Conservation (phyloP, 2,888 invertebrate genomes). For the Bugula neritina region DNA sequence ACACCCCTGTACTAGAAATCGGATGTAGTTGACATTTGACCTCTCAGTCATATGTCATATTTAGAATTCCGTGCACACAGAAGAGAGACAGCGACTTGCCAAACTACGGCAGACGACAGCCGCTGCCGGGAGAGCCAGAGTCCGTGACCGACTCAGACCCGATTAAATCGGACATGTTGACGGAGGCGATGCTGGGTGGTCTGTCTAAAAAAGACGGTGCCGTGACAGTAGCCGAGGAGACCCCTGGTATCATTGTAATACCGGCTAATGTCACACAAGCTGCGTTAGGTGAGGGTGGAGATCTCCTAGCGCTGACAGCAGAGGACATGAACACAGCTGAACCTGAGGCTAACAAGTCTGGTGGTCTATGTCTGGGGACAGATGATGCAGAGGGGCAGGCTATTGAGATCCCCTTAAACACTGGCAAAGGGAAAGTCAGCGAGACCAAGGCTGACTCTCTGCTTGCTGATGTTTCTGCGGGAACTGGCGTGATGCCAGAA, state of each 20-base stretch:
- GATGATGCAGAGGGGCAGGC: neutral
- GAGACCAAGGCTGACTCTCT: neutral
- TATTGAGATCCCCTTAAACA: neutral
- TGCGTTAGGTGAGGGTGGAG: neutral
- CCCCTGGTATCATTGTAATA: neutral
- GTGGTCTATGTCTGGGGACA: no score
- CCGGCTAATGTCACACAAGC: neutral
- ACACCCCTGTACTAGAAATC: no score
- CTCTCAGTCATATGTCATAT: no score
- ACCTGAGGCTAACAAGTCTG: no score
- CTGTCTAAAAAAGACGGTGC: neutral
- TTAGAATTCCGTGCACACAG: conserved; percentile 41
- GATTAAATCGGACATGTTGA: neutral
- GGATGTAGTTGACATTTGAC: no score
- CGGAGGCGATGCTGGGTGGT: neutral
- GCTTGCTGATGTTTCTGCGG: neutral
- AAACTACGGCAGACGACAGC: conserved; percentile 40
- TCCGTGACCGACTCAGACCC: neutral
- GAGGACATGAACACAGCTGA: no score
- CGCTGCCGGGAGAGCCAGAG: neutral
- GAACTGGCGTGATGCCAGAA: neutral
- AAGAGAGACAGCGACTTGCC: conserved; percentile 46
- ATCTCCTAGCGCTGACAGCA: neutral
- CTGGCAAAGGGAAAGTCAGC: neutral
- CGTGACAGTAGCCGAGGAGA: no score